These are phyloP conservation scores for Tiphia femorata DNA, from an alignment of 2,888 invertebrate genomes.

Conservation along the genomic window DNA sequence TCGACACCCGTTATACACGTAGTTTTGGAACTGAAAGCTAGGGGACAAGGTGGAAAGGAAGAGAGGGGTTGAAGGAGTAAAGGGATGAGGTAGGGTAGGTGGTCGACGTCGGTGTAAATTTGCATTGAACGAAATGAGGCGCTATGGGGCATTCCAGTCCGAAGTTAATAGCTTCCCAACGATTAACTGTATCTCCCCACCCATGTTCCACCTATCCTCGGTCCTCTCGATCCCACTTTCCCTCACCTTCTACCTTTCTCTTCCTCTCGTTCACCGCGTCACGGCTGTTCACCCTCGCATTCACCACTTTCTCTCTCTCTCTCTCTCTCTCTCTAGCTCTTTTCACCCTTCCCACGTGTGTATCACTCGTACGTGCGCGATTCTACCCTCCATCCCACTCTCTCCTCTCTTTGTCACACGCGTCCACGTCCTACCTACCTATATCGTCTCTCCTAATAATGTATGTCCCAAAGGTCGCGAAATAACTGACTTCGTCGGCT, in stretches of 20 bases:
- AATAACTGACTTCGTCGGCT: slow-evolving; percentile 53
- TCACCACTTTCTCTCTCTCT: slow-evolving; percentile 5
- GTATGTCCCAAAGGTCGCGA: slow-evolving; percentile 58
- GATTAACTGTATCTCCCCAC: slow-evolving; percentile 62
- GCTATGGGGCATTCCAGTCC: slow-evolving; percentile 64
- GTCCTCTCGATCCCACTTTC: slow-evolving; percentile 10
- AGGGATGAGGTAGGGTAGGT: slow-evolving; percentile 17
- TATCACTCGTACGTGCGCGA: slow-evolving; percentile 24
- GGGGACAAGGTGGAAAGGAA: slow-evolving; percentile 23
- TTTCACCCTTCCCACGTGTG: no score
- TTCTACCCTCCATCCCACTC: slow-evolving; percentile 26
- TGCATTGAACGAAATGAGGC: slow-evolving; percentile 66
- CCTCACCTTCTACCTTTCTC: slow-evolving; percentile 14
- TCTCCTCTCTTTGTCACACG: slow-evolving; percentile 31
- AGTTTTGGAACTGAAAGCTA: slow-evolving; percentile 32
- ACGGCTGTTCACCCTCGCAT: slow-evolving; percentile 29
- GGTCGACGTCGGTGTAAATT: slow-evolving; percentile 52
- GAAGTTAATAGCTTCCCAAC: slow-evolving; percentile 67
- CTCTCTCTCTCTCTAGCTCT: slow-evolving; percentile 2
- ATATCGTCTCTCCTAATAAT: slow-evolving; percentile 56
- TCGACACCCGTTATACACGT: slow-evolving; percentile 36
- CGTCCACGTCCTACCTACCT: slow-evolving; percentile 41
- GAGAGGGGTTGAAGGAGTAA: slow-evolving; percentile 11
- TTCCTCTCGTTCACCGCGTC: slow-evolving; percentile 15
- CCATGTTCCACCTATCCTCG: slow-evolving; percentile 22